These are phyloP conservation scores for Ischnura elegans DNA, from an alignment of 2,888 invertebrate genomes.

Conservation along the genomic window DNA sequence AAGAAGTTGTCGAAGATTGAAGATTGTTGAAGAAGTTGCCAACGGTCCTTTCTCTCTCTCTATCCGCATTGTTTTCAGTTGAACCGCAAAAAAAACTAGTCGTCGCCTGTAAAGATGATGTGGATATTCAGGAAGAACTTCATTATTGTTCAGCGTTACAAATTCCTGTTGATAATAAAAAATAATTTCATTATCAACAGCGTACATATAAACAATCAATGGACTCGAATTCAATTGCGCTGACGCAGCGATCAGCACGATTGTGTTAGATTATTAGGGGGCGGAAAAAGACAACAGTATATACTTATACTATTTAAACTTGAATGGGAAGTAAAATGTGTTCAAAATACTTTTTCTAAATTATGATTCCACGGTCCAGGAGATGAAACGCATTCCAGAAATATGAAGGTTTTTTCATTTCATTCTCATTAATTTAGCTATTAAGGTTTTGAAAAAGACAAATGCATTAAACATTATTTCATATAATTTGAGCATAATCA, in stretches of 20 bases:
- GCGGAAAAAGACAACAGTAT: neutral
- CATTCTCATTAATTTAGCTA: constrained; percentile 29
- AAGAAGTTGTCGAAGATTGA: neutral
- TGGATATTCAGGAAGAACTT: neutral
- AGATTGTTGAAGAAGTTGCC: too few relatives aligned
- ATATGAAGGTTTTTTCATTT: constrained; percentile 22
- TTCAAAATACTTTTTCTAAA: neutral
- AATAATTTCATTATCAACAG: too few relatives aligned
- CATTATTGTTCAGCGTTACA: too few relatives aligned
- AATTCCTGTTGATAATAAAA: too few relatives aligned
- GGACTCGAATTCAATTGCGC: too few relatives aligned
- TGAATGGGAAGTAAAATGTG: neutral
- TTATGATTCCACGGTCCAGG: neutral
- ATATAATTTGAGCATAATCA: neutral
- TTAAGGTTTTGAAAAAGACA: constrained; percentile 40
- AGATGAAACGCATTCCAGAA: neutral
- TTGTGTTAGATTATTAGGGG: neutral
- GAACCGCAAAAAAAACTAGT: neutral
- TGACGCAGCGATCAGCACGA: too few relatives aligned
- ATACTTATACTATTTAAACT: neutral
- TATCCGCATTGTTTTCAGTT: neutral
- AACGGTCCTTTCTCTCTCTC: neutral
- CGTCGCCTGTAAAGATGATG: neutral
- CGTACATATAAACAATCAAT: too few relatives aligned
- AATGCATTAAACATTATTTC: constrained; percentile 45